A percentile compares a stretch with the other conserved stretches of the same genome.
phyloP scores from a whole-genome alignment of 2,888 invertebrate species.

The Harpagoxenus sublaevis region DNA sequence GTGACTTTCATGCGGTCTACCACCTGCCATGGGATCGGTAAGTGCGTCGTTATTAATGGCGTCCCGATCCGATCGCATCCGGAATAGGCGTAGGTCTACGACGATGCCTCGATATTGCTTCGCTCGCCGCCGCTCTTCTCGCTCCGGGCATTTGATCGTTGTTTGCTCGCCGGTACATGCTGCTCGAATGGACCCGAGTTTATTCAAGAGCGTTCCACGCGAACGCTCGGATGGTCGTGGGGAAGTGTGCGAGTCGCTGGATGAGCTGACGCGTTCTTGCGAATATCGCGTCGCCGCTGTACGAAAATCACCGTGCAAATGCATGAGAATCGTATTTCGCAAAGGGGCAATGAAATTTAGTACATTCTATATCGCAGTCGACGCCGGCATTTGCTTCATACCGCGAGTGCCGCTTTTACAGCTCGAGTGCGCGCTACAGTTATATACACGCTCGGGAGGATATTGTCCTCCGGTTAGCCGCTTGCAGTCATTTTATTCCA shows the following conservation, averaged over 20 bases:
- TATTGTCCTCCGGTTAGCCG: constrained; percentile 5
- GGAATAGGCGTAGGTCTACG: constrained; percentile 80
- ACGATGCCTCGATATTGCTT: constrained; percentile 61
- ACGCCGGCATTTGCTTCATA: background rate
- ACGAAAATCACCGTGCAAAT: background rate
- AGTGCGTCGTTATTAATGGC: constrained; percentile 84
- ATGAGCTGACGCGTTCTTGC: background rate
- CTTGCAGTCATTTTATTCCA: constrained; percentile 14
- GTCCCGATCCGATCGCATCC: constrained; percentile 82
- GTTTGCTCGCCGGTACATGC: constrained; percentile 49
- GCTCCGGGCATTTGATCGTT: constrained; percentile 55
- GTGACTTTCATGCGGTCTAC: constrained; percentile 85
- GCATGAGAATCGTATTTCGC: constrained; percentile 7
- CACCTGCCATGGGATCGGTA: constrained; percentile 84
- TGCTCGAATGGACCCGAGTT: constrained; percentile 41
- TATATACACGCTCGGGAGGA: background rate
- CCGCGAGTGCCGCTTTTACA: background rate
- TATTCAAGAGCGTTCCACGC: constrained; percentile 45
- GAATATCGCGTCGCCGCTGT: background rate
- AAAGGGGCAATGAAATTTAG: background rate
- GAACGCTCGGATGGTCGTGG: background rate
- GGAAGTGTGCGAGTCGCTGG: background rate
- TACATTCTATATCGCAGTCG: background rate
- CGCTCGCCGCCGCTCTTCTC: constrained; percentile 43
- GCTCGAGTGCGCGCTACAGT: background rate